phyloP scores from a whole-genome alignment of 2,888 invertebrate genomes.

The Amblyjoppa proteus region DNA sequence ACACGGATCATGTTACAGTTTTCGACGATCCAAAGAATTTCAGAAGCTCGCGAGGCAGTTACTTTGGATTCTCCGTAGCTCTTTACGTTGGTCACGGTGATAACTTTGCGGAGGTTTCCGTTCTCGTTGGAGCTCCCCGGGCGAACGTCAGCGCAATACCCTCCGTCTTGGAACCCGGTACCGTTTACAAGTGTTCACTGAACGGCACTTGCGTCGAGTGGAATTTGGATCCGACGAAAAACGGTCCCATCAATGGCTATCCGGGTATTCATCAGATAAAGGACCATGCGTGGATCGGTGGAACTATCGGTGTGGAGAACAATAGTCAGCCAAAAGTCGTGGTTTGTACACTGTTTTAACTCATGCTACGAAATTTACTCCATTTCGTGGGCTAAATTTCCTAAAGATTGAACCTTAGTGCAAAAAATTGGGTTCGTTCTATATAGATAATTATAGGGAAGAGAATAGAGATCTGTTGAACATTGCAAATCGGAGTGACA shows the following conservation, averaged over 20 bases:
- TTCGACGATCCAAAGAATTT: constrained; percentile 75
- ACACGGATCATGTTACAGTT: constrained; percentile 74
- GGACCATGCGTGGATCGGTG: constrained; percentile 82
- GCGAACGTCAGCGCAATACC: constrained; percentile 69
- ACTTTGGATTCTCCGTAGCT: constrained; percentile 80
- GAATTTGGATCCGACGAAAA: constrained; percentile 57
- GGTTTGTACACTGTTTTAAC: constrained; percentile 73
- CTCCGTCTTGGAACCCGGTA: constrained; percentile 75
- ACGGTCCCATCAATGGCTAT: constrained; percentile 17
- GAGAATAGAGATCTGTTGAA: no score
- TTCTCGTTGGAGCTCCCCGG: constrained; percentile 81
- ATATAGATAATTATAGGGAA: no score
- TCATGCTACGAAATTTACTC: background rate
- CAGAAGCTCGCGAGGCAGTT: constrained; percentile 70
- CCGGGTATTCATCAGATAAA: constrained; percentile 50
- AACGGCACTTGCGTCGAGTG: constrained; percentile 73
- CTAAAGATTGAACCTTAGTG: no score
- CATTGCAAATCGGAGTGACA: no score
- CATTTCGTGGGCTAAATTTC: no score
- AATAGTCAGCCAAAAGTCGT: constrained; percentile 72
- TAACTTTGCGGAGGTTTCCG: constrained; percentile 63
- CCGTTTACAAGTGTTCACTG: constrained; percentile 78
- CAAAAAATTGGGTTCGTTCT: no score
- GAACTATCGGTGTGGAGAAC: constrained; percentile 81
- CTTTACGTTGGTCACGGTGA: constrained; percentile 69